Percentiles rank a stretch among this genome's conserved stretches.
Evolutionary conservation across 2,797 vertebrate genomes (phyloP).

Genomic region (Ispidina lecontei): DNA sequence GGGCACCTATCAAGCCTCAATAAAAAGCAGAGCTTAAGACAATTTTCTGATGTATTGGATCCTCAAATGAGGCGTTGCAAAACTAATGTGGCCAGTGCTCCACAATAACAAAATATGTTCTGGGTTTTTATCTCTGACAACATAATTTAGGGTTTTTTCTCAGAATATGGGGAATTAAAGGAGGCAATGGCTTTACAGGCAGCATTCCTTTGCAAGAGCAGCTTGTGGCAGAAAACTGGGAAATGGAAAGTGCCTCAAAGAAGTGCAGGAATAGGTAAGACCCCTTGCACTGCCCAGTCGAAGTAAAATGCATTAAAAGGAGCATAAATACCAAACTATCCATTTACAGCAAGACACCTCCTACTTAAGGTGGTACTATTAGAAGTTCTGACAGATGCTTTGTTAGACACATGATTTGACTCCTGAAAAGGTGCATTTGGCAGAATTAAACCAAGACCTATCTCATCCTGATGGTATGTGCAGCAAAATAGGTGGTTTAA

Average conservation of each 20-base stretch:
- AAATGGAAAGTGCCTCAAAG: neutral
- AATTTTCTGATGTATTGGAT: conserved; percentile 36
- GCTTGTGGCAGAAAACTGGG: neutral
- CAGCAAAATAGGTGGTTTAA: neutral
- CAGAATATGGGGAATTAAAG: neutral
- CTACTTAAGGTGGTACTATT: neutral
- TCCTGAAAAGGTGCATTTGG: neutral
- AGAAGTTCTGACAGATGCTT: neutral
- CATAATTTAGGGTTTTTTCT: conserved; percentile 11
- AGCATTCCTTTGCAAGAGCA: neutral
- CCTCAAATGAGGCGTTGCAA: neutral
- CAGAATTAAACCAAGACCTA: neutral
- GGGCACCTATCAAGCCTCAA: neutral
- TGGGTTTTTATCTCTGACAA: neutral
- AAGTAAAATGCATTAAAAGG: neutral
- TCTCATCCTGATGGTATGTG: neutral
- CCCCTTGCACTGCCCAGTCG: neutral
- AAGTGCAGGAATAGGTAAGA: neutral
- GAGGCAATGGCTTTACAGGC: neutral
- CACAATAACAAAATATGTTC: neutral
- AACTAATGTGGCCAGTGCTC: conserved; percentile 22
- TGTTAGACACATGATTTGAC: neutral
- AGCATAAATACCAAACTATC: neutral
- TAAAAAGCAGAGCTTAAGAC: conserved; percentile 14
- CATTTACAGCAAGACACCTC: neutral